Percentiles rank a stretch among this genome's conserved stretches.
Evolutionary conservation across 2,797 vertebrate genomes (phyloP).

Genomic region (Spondyliosoma cantharus): DNA sequence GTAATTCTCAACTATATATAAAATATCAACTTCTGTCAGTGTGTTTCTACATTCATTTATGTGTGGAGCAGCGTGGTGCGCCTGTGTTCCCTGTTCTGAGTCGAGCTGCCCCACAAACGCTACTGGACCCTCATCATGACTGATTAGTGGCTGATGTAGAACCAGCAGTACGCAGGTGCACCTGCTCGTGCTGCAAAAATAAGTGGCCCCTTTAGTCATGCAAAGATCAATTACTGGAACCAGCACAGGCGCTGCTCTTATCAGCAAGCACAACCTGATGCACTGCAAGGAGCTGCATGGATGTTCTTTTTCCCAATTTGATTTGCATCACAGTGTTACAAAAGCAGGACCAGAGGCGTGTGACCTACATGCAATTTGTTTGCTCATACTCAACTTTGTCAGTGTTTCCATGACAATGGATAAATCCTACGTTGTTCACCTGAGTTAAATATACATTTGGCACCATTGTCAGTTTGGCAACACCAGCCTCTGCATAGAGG

Average conservation of each 20-base stretch:
- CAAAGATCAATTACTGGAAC: slow-evolving; percentile 76
- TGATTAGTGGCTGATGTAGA: slow-evolving; percentile 75
- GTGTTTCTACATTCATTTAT: slow-evolving; percentile 19
- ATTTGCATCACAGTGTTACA: slow-evolving; percentile 45
- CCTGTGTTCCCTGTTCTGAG: slow-evolving; percentile 58
- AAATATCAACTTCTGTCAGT: slow-evolving; percentile 18
- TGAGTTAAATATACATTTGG: slow-evolving; percentile 56
- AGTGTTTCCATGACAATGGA: slow-evolving; percentile 71
- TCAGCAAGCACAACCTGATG: slow-evolving; percentile 15
- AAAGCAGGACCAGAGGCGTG: slow-evolving; percentile 56
- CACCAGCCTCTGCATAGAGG: slow-evolving; percentile 22
- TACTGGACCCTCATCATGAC: slow-evolving; percentile 70
- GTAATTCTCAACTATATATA: neutral
- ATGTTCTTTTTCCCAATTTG: neutral
- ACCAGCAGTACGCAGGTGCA: slow-evolving; percentile 71
- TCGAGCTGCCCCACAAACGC: slow-evolving; percentile 76
- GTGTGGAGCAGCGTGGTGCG: slow-evolving; percentile 16
- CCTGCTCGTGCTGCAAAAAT: slow-evolving; percentile 79
- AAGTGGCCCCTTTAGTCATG: slow-evolving; percentile 80
- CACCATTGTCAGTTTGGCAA: slow-evolving; percentile 32
- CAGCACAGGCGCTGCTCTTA: slow-evolving; percentile 36
- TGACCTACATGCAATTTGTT: slow-evolving; percentile 64
- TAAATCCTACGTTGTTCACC: slow-evolving; percentile 50
- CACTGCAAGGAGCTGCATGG: neutral
- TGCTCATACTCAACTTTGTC: slow-evolving; percentile 45